These are phyloP conservation scores for Mormyrops attenuatus DNA, from an alignment of 2,797 vertebrate species.

Conservation along the genomic window DNA sequence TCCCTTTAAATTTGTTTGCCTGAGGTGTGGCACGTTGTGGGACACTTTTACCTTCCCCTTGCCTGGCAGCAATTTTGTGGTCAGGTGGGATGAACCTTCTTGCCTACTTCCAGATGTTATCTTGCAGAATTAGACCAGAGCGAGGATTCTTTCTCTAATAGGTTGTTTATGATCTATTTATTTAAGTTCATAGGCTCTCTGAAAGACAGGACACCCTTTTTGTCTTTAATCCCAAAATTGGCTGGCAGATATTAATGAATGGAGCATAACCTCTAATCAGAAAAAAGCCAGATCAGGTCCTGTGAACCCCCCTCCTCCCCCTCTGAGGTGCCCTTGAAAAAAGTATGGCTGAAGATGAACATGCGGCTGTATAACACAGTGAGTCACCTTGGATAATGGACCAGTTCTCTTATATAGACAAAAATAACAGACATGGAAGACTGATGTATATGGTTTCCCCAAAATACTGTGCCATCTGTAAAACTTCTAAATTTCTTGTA, in stretches of 20 bases:
- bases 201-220: neutral
- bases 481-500: neutral
- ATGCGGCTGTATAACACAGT: neutral
- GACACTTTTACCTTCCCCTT: neutral
- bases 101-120: neutral
- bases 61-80: neutral
- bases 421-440: neutral
- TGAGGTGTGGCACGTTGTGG: neutral
- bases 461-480: neutral
- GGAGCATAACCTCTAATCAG: neutral
- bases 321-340: neutral
- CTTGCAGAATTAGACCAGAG: neutral
- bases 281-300: neutral
- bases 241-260: neutral
- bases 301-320: neutral
- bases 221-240: neutral
- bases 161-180: neutral
- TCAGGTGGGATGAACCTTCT: neutral
- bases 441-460: neutral
- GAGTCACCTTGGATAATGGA: neutral
- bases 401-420: neutral
- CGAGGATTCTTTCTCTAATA: too few relatives aligned
- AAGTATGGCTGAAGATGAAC: neutral
- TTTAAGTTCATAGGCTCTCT: neutral
- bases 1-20: neutral